A percentile compares a stretch with the other conserved stretches of the same genome.
Conservation (phyloP, 2,888 invertebrate genomes). For the Craniophora ligustri region DNA sequence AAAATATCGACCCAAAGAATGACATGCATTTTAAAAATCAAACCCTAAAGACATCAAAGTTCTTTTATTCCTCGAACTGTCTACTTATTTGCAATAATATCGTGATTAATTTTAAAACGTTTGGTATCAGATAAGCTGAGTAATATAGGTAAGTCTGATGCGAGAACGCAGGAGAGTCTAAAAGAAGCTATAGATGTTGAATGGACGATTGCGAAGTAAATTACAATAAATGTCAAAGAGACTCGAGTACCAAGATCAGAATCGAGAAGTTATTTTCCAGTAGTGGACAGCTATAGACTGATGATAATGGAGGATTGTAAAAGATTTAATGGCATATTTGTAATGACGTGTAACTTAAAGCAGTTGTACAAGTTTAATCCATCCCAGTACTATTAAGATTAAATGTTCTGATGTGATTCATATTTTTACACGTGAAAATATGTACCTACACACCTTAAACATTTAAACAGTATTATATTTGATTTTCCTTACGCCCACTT, state of each 20-base stretch:
- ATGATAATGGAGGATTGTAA: background rate
- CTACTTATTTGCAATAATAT: conserved; percentile 56
- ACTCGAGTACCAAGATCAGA: background rate
- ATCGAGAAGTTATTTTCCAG: background rate
- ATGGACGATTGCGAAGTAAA: conserved; percentile 5
- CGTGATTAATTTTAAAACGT: conserved; percentile 55
- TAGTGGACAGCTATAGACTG: background rate
- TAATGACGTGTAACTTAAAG: background rate
- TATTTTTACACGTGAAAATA: conserved; percentile 16
- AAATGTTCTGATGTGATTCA: background rate
- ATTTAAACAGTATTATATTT: conserved; percentile 20
- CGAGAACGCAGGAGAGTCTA: background rate
- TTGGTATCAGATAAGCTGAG: conserved; percentile 41
- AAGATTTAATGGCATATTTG: background rate
- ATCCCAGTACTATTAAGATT: background rate
- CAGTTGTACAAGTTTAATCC: no score
- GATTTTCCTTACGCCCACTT: conserved; percentile 32
- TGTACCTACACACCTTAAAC: conserved; percentile 1
- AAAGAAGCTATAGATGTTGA: conserved; percentile 1
- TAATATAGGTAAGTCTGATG: conserved; percentile 19
- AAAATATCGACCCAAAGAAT: conserved; percentile 46
- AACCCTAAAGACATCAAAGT: conserved; percentile 49
- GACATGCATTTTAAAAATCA: conserved; percentile 52
- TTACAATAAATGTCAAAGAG: background rate
- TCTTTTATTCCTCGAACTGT: conserved; percentile 44